phyloP scores from a whole-genome alignment of 1,140 invertebrate genomes.

The fruit fly (Drosophila melanogaster) region Release_6_plus_ISO1_MT NT_037436.4:8763501-8764000 shows the following conservation, averaged over 20 bases:
- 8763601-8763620: conserved; percentile 42
- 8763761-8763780: conserved; percentile 31
- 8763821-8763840: conserved; percentile 7
- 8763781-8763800: conserved; percentile 18
- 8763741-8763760: conserved; percentile 26
- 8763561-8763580: conserved; percentile 46
- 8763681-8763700: conserved; percentile 45
- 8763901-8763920: too few species aligned
- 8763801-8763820: conserved; percentile 31
- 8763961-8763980: too few species aligned
- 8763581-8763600: conserved; percentile 59
- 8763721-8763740: conserved; percentile 51
- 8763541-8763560: conserved; percentile 51
- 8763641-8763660: conserved; percentile 7
- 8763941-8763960: too few species aligned
- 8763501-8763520: conserved; percentile 46
- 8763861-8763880: not conserved
- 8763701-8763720: conserved; percentile 68
- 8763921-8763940: too few species aligned
- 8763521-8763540: conserved; percentile 51
- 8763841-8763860: conserved; percentile 13
- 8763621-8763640: conserved; percentile 37
- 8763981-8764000: too few species aligned
- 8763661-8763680: conserved; percentile 39
- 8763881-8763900: too few species aligned